Base-by-base conservation (phyloP, 2,113 vertebrate genomes). In the Oryzias melastigma region DNA sequence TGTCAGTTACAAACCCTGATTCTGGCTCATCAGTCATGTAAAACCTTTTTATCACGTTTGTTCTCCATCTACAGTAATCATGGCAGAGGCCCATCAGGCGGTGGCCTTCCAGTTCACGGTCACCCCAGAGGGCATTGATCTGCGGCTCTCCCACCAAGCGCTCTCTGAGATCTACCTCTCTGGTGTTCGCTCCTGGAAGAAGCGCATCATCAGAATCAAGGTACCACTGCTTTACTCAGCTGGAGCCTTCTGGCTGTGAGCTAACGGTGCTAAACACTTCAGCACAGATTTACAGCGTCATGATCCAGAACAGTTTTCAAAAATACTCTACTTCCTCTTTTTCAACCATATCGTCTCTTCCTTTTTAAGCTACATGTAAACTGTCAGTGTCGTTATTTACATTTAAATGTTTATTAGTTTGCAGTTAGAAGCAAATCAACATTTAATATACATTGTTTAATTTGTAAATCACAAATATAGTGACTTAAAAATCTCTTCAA, bases 31-130 rank as follows among this genome's bases (percentile, higher is more conserved):
- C 10, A 10, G 35, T 35, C 10, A 35, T 1, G 8, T 35, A 35
- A 35, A 35, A 12, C 10, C 19, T 18, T 19, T n/a, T 19, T 12
- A 12, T 7, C 8, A 18, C 17, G 22, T 10, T 17, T 45, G 27
- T 15, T 1, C 29, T 50, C 2, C 3, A 2, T 45, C 35, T 65
- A 35, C 62, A 71, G 75, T 52, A 78, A 83, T 60, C 70, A 96
- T 96, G 95, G 95, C 94, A 2, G 94, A 96, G 73, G 95, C 95
- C 43, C 93, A 92, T 82, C 95, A 96, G 87, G 95, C 95, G 0
- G 94, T 93, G 63, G 92, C 92, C 29, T 95, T 95, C 85, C 92
- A 93, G 79, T 91, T 94, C 76, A 93, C 91, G 0, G 90, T 94
- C 75, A 93, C 92, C 5, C 88, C 89, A 1, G 93, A 93, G 14